Evolutionary conservation across 2,888 invertebrate species (phyloP), one percentile per base, ranked within the genome.

Genomic region (Athalia circularis): DNA sequence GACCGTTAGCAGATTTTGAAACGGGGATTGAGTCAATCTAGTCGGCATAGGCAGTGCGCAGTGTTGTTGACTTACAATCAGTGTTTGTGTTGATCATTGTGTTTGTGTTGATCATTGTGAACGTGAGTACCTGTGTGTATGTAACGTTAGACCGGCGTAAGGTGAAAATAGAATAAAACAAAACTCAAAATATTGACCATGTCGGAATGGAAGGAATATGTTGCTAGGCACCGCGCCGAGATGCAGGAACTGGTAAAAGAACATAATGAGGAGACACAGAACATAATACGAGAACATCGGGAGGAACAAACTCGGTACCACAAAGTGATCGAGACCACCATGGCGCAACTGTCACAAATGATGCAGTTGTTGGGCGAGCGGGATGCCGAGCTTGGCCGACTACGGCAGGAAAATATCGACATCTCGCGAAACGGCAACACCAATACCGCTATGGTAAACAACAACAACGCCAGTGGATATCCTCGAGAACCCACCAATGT

Each of bases 281-380:
- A 45, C 43, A 64, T 64, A 4, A 4, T 64, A 45, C 43, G 45
- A 5, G 3, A 29, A 3, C 62, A 64, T 8, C 62, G 43, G 29
- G 7, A 64, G 9, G 62, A 64, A 64, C 62, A 64, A 64, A 43
- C 9, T 8, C 62, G 62, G 11, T 64, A 43, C 43, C 45, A 64
- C 11, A 9, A 64, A 6, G 7, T 45, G 43, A 29, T 64, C 7
- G 62, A 64, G 4, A 64, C 29, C 1, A 64, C 43, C 43, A 64
- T 64, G 62, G 62, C 62, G 3, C 62, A 64, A 43, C 45, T 64
- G 9, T 64, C 62, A 0, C 62, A 64, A 9, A 64, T 64, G 62
- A 64, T 64, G 62, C 62, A 5, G 7, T 11, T 64, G 62, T 8
- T 64, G 3, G 7, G 9, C 3, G 62, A 64, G 7, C 7, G 62